Evolutionary conservation across 2,888 invertebrate species (phyloP), one percentile per base, ranked within the genome.

Genomic region (Metacarcinus magister): DNA sequence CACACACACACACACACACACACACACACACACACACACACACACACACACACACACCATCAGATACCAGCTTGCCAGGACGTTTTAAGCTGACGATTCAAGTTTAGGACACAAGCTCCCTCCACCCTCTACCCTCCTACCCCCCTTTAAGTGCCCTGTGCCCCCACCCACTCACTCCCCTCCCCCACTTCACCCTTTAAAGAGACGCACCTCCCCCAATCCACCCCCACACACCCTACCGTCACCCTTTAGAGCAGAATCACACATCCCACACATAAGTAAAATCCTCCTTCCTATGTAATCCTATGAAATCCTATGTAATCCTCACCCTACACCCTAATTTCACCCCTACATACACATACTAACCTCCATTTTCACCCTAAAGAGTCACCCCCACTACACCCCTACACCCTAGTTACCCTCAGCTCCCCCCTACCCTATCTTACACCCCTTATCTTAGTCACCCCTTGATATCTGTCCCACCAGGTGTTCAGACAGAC

Each of bases 1-100:
- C n/a, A 82, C 82, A 82, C 82, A 82, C 82, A 82, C 82, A 82
- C 82, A 82, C 82, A 82, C 82, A 82, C 82, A 82, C 82, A 82
- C 82, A 82, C 82, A 82, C 82, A 82, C 82, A 82, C 82, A 82
- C 82, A 82, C 82, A 82, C 82, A 82, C 82, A 82, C 82, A 82
- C 82, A 32, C 32, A 82, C 32, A 82, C 82, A 82, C 82, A 32
- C 82, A 82, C 82, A 82, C 10, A 82, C 82, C 32, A 32, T 32
- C 82, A 82, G 32, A 82, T 32, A 82, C 32, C 82, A 7, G 82
- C 82, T 32, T 82, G 82, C 82, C 82, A 82, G 82, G 32, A 82
- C 82, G 82, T 32, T 82, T 82, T 82, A 82, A 82, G 32, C 32
- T 82, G 82, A 82, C 82, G 82, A 82, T 82, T 82, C 82, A 82